Evolutionary conservation across 2,888 invertebrate species (phyloP), one percentile per base, ranked within the genome.

Genomic region (Orchesella flavescens): DNA sequence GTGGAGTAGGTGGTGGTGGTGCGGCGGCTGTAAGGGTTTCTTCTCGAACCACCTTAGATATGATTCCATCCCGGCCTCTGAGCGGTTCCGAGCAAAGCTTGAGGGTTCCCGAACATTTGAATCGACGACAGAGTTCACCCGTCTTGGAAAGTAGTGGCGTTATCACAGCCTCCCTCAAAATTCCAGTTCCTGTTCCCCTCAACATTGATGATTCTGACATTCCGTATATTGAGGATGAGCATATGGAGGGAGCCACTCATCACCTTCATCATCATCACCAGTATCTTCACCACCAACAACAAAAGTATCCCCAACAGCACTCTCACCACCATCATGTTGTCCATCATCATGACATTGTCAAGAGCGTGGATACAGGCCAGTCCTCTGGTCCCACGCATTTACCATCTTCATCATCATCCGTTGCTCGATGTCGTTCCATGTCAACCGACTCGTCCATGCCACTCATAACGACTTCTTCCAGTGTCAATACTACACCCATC

Each of bases 161-260:
- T 78, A 94, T 96, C 88, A 95, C 94, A 0, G 96, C 95, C 0
- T 95, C 94, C 86, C 92, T 96, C 53, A 95, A 94, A 95, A 96
- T 91, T 95, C 95, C 90, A 81, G 90, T 91, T 53, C 90, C 91
- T 85, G 90, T 92, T 87, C 91, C 91, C 65, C 91, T 93, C 86
- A 92, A 91, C 88, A 90, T 92, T 87, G 93, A 93, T 89, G 92
- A 93, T 88, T 90, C 91, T 83, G 93, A 93, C 91, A 94, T 94
- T 91, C 94, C 94, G 85, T 94, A 91, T 88, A 94, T 94, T 88
- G 94, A 94, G 89, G 93, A 93, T 85, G 88, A 88, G 49, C 85
- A 83, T 46, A 72, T 80, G 57, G 79, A 75, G n/a, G 79, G 53
- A 17, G 49, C 74, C 15, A 34, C 24, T 21, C 63, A 69, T n/a